Conservation (phyloP, 1,140 invertebrate species). For the Probaryconus sp. region DNA sequence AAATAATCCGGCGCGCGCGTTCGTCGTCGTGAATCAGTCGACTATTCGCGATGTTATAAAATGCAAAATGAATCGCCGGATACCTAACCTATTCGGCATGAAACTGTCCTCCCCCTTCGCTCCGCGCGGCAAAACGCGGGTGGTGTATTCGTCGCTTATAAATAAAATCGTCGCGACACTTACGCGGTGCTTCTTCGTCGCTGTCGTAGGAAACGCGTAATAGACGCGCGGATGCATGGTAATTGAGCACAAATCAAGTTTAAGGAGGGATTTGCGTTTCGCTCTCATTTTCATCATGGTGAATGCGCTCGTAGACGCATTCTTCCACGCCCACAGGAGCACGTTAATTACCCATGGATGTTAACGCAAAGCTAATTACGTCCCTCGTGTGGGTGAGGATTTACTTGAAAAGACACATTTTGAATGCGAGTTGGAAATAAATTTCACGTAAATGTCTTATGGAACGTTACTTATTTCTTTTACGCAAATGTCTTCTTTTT, state of each 20-base stretch:
- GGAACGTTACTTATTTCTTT: constrained; percentile 31
- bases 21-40: constrained; percentile 61
- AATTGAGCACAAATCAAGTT: constrained; percentile 80
- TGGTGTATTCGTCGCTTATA: constrained; percentile 70
- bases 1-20: constrained; percentile 69
- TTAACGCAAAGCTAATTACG: constrained; percentile 61
- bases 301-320: constrained; percentile 58
- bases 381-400: constrained; percentile 59
- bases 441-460: constrained; percentile 37
- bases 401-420: constrained; percentile 48
- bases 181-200: constrained; percentile 60
- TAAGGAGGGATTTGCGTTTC: constrained; percentile 70
- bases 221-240: constrained; percentile 69
- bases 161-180: constrained; percentile 76
- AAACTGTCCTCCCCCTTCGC: not conserved
- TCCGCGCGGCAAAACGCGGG: constrained; percentile 65
- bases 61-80: constrained; percentile 72
- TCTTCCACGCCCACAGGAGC: constrained; percentile 61
- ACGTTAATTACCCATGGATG: constrained; percentile 63
- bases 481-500: too few species aligned
- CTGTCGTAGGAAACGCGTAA: constrained; percentile 63
- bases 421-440: constrained; percentile 38
- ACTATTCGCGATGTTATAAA: constrained; percentile 69
- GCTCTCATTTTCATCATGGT: constrained; percentile 61
- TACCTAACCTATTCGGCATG: constrained; percentile 56